Base-by-base conservation (phyloP, 2,113 vertebrate genomes). In the Quiscalus mexicanus region DNA sequence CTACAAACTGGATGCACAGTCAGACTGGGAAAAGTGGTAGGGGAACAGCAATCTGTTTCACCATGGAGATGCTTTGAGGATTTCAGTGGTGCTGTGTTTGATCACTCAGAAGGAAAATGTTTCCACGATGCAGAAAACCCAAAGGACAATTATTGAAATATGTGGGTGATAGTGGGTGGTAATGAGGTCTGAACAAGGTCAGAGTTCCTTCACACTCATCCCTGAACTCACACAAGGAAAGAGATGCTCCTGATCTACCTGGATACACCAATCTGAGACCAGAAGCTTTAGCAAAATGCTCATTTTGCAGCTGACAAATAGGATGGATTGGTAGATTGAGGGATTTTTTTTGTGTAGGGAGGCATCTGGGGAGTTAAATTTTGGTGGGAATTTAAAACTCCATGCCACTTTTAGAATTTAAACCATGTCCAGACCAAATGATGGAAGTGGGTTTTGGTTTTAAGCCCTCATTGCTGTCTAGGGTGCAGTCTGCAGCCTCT, bases 21-120 rank as follows among this genome's bases (percentile, higher is more conserved):
- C 18, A 45, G 23, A 42, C 0, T n/a, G 39, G 19, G 18, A 2
- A 59, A 49, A 74, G 5, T 2, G 10, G 9, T 12, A 24, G 22
- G 10, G 31, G 16, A 76, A 84, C 55, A 68, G 8, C 15, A 45
- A 49, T 17, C 42, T 2, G 0, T 53, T 90, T 80, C 6, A 0
- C 15, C 33, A 56, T 25, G 25, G 71, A 59, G 35, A 15, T 4
- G 33, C 55, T 86, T 47, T 12, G 37, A 79, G 35, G 30, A 42
- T 68, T 90, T 44, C 55, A 83, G 59, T 37, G 37, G 15, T 60
- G 19, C 15, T 68, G 5, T 10, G 37, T 80, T 56, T 76, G 50
- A 49, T 62, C 37, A 74, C 11, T 39, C 33, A 24, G 23, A 69
- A 63, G 19, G 5, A 76, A 88, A 73, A 45, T 4, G 12, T 83